Conservation (phyloP, 1,140 invertebrate genomes). For the Cydia pomonella region DNA sequence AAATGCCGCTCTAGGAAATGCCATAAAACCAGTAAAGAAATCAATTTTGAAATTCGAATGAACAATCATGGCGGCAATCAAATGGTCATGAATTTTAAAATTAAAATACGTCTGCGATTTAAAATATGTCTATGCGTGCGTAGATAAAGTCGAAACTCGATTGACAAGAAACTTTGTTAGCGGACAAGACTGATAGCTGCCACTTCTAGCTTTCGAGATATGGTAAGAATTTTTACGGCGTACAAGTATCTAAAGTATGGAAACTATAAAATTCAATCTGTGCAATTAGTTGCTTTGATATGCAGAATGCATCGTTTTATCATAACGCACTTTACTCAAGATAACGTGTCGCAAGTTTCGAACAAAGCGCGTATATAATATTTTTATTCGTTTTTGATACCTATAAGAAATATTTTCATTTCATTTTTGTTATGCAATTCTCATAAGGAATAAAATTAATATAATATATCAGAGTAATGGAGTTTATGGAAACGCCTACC, state of each 20-base stretch:
- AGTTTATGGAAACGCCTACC: no score
- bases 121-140: neutral
- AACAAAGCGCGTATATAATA: neutral
- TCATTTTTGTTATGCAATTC: no score
- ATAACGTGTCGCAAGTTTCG: neutral
- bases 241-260: neutral
- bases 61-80: conserved; percentile 21
- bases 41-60: conserved; percentile 24
- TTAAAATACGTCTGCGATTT: neutral
- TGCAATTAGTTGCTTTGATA: neutral
- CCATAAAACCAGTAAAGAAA: conserved; percentile 23
- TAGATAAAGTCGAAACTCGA: neutral
- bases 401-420: no score
- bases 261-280: conserved; percentile 1
- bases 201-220: conserved; percentile 9
- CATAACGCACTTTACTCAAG: neutral
- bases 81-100: conserved; percentile 29
- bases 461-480: no score
- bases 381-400: neutral
- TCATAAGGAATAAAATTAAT: no score
- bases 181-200: neutral
- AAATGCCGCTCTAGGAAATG: conserved; percentile 1
- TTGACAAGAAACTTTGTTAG: conserved; percentile 1
- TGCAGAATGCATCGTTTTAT: neutral
- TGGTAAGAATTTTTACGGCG: neutral